Percentiles rank a stretch among this genome's conserved stretches.
Evolutionary conservation across 2,113 vertebrate species (phyloP).

Genomic region (Tragelaphus scriptus): DNA sequence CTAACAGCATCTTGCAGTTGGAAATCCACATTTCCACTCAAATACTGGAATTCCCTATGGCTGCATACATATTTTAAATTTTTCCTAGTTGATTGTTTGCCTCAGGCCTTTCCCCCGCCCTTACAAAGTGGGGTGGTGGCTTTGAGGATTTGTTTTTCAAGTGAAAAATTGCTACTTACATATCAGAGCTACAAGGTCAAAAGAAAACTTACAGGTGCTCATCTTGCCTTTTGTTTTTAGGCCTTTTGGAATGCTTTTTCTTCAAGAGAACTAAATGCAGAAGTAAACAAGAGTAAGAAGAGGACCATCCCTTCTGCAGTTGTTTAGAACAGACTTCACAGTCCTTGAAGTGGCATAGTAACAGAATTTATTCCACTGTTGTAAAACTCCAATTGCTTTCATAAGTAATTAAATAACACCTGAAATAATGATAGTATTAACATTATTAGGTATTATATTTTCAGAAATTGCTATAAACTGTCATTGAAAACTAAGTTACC

Average conservation of each 20-base stretch:
- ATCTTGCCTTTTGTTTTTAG: slow-evolving; percentile 43
- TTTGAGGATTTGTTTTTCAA: slow-evolving; percentile 56
- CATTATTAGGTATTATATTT: not conserved
- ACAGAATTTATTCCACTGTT: slow-evolving; percentile 31
- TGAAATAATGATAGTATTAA: slow-evolving; percentile 40
- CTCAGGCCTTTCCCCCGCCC: not conserved
- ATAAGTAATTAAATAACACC: slow-evolving; percentile 35
- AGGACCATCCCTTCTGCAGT: not conserved
- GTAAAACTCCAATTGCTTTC: slow-evolving; percentile 47
- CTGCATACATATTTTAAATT: slow-evolving; percentile 68
- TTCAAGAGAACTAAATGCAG: slow-evolving; percentile 24
- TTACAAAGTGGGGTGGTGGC: not conserved
- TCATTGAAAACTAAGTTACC: not conserved
- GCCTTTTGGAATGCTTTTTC: not conserved
- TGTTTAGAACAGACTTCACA: slow-evolving; percentile 32
- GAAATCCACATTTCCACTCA: slow-evolving; percentile 56
- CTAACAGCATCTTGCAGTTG: slow-evolving; percentile 48
- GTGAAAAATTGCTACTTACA: slow-evolving; percentile 61
- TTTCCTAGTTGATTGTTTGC: slow-evolving; percentile 68
- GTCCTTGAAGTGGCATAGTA: not conserved
- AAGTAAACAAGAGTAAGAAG: not conserved
- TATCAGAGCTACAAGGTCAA: slow-evolving; percentile 53
- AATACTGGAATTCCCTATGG: slow-evolving; percentile 60
- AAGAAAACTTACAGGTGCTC: not conserved
- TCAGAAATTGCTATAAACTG: slow-evolving; percentile 9